Percentiles rank a stretch among this genome's conserved stretches.
Evolutionary conservation across 2,888 invertebrate species (phyloP).

Genomic region (Spatulosminthurus flaviceps): DNA sequence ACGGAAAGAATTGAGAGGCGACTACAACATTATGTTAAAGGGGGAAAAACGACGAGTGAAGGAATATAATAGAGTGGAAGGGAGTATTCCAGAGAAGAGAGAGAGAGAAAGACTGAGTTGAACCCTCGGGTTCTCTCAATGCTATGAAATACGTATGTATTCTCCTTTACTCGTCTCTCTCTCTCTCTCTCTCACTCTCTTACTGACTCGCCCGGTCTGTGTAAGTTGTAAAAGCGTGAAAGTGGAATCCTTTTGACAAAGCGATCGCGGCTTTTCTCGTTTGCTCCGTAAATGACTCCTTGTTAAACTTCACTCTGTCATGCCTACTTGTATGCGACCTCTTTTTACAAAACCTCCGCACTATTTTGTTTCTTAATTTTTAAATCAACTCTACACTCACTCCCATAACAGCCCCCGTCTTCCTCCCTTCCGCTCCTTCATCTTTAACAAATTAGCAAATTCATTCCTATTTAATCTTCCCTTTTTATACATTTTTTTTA

Average conservation of each 20-base stretch:
- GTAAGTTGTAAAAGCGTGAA: conserved; percentile 36
- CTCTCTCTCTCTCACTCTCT: no score
- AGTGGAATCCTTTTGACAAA: conserved; percentile 49
- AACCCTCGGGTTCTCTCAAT: not conserved
- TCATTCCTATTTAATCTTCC: no score
- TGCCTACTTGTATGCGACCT: conserved; percentile 19
- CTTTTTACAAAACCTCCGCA: not conserved
- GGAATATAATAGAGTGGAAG: conserved; percentile 6
- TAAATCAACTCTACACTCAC: not conserved
- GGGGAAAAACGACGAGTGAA: not conserved
- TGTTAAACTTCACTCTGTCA: conserved; percentile 42
- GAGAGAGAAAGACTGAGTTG: not conserved
- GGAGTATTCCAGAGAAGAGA: not conserved
- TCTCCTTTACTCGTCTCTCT: no score
- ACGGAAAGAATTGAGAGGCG: conserved; percentile 1
- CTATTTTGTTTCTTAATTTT: conserved; percentile 17
- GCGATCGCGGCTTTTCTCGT: conserved; percentile 41
- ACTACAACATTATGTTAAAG: not conserved
- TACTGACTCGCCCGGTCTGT: no score
- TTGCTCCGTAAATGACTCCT: conserved; percentile 32
- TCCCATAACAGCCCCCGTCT: not conserved
- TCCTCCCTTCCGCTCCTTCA: not conserved
- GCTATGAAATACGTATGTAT: not conserved
- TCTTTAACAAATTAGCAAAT: not conserved
- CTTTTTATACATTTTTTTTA: no score